Evolutionary conservation across 2,797 vertebrate species (phyloP).

Genomic region (Smutsia gigantea): DNA sequence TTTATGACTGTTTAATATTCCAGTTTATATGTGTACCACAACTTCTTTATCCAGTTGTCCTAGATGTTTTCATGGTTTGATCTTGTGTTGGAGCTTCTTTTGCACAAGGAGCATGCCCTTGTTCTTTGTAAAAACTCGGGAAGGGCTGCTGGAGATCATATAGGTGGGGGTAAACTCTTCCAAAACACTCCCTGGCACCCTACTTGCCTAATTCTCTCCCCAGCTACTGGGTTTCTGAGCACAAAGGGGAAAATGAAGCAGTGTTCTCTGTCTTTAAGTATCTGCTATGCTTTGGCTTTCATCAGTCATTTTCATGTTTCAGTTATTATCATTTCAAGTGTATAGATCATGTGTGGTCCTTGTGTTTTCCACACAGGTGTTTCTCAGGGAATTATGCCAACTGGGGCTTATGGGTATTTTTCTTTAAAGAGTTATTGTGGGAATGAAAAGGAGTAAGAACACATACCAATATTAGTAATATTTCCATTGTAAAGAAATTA

Average conservation of each 20-base stretch:
- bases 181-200: not conserved
- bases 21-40: not conserved
- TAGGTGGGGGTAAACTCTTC: not conserved
- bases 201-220: not conserved
- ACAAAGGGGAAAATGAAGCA: not conserved
- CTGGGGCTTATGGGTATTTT: not conserved
- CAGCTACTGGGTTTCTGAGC: not conserved
- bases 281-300: not conserved
- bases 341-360: not conserved
- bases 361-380: slow-evolving; percentile 36
- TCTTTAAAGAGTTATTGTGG: slow-evolving; percentile 41
- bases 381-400: slow-evolving; percentile 20
- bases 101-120: not conserved
- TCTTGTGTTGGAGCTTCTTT: not conserved
- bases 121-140: not conserved
- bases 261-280: not conserved
- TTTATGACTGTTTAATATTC: not conserved
- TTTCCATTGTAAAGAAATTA: slow-evolving; percentile 51
- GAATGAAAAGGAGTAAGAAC: not conserved
- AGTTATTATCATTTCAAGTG: slow-evolving; percentile 18
- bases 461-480: slow-evolving; percentile 8
- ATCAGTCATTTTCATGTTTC: not conserved
- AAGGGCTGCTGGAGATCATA: not conserved
- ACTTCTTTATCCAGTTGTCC: not conserved
- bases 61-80: not conserved